A percentile compares a stretch with the other conserved stretches of the same genome.
Evolutionary conservation across 2,888 invertebrate genomes (phyloP).

Genomic region (Pyrochroa serraticornis): DNA sequence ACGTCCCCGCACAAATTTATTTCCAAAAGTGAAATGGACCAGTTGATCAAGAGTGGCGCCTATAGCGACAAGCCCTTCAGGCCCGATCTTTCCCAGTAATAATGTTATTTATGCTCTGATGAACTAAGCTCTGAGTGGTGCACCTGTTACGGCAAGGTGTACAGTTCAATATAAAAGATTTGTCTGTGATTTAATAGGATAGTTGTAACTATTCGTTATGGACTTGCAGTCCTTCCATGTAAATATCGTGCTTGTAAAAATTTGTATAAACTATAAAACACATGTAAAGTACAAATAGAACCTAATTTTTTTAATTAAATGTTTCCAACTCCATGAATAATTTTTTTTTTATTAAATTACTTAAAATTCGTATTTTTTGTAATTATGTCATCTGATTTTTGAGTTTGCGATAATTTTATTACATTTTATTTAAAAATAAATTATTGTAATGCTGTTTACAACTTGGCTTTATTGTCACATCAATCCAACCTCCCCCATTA

Average conservation of each 20-base stretch:
- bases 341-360: not conserved
- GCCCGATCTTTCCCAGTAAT: not conserved
- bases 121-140: not conserved
- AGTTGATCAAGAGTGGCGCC: conserved; percentile 4
- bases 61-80: conserved; percentile 6
- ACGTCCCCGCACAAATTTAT: not conserved
- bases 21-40: not conserved
- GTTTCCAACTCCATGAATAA: not conserved
- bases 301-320: conserved; percentile 1
- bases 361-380: not conserved
- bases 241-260: conserved; percentile 9
- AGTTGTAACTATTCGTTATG: not conserved
- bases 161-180: conserved; percentile 2
- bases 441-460: not conserved
- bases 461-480: not conserved
- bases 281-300: conserved; percentile 13
- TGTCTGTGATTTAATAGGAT: conserved; percentile 4
- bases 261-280: conserved; percentile 8
- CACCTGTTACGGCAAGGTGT: not conserved
- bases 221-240: conserved; percentile 6
- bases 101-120: not conserved
- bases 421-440: not conserved
- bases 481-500: not conserved
- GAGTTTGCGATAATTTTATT: too few species aligned
- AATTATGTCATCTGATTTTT: not conserved